A percentile compares a stretch with the other conserved stretches of the same genome.
phyloP scores from a whole-genome alignment of 1,140 invertebrate genomes.

The Zophobas morio region DNA sequence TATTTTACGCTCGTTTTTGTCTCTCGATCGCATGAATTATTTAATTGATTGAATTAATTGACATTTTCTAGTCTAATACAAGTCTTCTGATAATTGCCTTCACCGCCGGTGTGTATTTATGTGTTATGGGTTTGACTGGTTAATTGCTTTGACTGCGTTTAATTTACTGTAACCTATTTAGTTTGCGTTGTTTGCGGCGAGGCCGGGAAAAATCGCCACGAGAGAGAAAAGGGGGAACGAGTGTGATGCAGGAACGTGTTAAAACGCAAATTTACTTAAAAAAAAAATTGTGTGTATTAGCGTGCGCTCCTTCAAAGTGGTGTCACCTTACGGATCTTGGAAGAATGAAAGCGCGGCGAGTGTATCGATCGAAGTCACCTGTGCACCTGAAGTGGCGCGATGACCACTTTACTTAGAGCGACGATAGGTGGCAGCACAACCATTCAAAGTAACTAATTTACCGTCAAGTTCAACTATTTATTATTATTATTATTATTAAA shows the following conservation, averaged over 20 bases:
- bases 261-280: no score
- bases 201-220: not conserved
- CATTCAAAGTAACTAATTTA: no score
- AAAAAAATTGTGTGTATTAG: no score
- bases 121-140: conserved; percentile 25
- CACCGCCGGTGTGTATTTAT: conserved; percentile 28
- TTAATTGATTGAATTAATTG: conserved; percentile 52
- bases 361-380: no score
- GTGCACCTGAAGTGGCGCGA: no score
- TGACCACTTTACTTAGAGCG: no score
- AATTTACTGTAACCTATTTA: conserved; percentile 34
- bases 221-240: not conserved
- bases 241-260: not conserved
- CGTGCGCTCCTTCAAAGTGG: no score
- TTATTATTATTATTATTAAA: no score
- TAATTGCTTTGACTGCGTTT: conserved; percentile 20
- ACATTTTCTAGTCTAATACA: conserved; percentile 49
- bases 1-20: conserved; percentile 49
- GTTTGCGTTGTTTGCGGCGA: conserved; percentile 13
- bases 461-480: no score
- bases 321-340: no score
- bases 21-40: conserved; percentile 44
- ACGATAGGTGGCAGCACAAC: no score
- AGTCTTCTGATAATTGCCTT: conserved; percentile 50
- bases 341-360: no score